Conservation (phyloP, 2,797 vertebrate genomes). For the Bryconaethiops microstoma region DNA sequence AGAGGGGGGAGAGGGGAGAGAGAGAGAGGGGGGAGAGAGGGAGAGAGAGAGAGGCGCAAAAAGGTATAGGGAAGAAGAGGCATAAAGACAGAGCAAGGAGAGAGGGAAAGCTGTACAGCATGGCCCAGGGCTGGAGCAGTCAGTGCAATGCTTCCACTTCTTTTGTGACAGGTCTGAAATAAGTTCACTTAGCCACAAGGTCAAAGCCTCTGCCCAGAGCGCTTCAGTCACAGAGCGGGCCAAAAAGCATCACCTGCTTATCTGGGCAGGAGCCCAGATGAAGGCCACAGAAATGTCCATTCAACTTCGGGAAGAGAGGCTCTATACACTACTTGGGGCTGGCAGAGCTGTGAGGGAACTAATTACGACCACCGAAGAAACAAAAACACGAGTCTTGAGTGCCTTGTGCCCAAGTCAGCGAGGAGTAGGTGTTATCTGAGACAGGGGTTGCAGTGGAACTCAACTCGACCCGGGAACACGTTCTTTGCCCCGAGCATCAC, state of each 20-base stretch:
- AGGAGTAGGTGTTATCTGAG: neutral
- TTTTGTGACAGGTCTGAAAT: slow-evolving; percentile 56
- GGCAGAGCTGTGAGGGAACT: slow-evolving; percentile 43
- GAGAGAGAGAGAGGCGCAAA: neutral
- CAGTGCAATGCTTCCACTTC: slow-evolving; percentile 50
- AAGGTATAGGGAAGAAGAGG: neutral
- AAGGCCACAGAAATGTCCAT: slow-evolving; percentile 56
- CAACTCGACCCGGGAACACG: neutral
- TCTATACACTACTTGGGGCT: slow-evolving; percentile 30
- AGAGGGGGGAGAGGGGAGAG: neutral
- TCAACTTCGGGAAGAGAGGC: slow-evolving; percentile 52
- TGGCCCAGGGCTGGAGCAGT: slow-evolving; percentile 45
- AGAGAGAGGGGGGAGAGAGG: neutral
- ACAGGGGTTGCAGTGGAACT: neutral
- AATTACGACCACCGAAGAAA: slow-evolving; percentile 22
- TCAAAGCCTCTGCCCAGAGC: slow-evolving; percentile 51
- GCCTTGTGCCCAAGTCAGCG: neutral
- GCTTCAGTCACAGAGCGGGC: slow-evolving; percentile 42
- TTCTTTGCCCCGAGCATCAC: neutral
- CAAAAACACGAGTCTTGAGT: neutral
- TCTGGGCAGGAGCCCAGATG: slow-evolving; percentile 60
- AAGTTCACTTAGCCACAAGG: slow-evolving; percentile 55
- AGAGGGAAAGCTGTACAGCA: slow-evolving; percentile 29
- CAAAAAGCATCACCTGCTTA: slow-evolving; percentile 61
- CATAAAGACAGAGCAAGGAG: neutral